phyloP scores from a whole-genome alignment of 2,797 vertebrate species.

The Chaetodon trifasciatus region DNA sequence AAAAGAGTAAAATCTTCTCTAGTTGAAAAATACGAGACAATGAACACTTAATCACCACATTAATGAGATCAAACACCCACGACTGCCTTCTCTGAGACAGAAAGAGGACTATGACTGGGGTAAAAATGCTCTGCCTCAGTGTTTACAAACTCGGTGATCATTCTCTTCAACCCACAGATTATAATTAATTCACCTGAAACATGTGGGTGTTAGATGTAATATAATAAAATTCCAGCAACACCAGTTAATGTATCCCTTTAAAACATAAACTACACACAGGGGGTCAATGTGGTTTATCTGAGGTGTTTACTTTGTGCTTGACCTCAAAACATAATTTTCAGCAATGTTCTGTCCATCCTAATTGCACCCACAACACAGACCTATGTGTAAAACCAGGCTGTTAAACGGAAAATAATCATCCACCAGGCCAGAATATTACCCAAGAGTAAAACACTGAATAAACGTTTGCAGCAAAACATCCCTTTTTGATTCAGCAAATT shows the following conservation, averaged over 20 bases:
- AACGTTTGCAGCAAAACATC: slow-evolving; percentile 67
- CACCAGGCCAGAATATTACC: slow-evolving; percentile 60
- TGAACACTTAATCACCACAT: slow-evolving; percentile 71
- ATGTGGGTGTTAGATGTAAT: slow-evolving; percentile 49
- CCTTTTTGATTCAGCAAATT: slow-evolving; percentile 68
- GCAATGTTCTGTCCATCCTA: slow-evolving; percentile 51
- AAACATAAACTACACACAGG: slow-evolving; percentile 55
- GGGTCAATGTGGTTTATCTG: slow-evolving; percentile 49
- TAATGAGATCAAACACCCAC: slow-evolving; percentile 69
- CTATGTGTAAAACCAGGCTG: slow-evolving; percentile 49
- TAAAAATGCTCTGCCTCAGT: slow-evolving; percentile 38
- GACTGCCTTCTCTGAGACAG: slow-evolving; percentile 38
- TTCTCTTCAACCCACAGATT: slow-evolving; percentile 57
- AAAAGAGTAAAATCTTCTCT: slow-evolving; percentile 55
- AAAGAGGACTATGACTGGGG: slow-evolving; percentile 37
- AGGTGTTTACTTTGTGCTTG: slow-evolving; percentile 64
- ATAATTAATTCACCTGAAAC: slow-evolving; percentile 61
- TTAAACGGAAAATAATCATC: slow-evolving; percentile 69
- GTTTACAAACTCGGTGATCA: slow-evolving; percentile 57
- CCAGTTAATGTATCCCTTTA: slow-evolving; percentile 48
- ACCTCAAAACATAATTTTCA: slow-evolving; percentile 68
- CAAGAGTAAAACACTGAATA: slow-evolving; percentile 59
- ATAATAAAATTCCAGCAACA: slow-evolving; percentile 58
- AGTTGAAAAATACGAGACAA: slow-evolving; percentile 66
- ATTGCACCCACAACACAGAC: slow-evolving; percentile 58